phyloP scores from a whole-genome alignment of 2,888 invertebrate species.

The Macaria liturata region DNA sequence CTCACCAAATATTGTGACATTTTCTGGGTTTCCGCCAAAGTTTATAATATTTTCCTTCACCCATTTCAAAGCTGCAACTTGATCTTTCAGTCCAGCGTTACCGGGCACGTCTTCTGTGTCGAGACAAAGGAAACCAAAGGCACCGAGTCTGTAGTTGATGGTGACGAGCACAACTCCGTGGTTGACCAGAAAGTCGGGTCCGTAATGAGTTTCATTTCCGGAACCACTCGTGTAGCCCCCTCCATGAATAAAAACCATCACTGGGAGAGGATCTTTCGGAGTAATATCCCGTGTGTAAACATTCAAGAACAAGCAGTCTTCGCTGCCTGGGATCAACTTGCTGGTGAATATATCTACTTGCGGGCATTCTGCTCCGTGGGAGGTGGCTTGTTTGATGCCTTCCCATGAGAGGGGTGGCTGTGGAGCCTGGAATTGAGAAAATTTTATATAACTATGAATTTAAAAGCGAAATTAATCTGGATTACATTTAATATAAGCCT shows the following conservation, averaged over 20 bases:
- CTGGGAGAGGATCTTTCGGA: slow-evolving; percentile 40
- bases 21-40: slow-evolving; percentile 53
- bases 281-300: slow-evolving; percentile 50
- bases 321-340: slow-evolving; percentile 40
- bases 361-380: slow-evolving; percentile 47
- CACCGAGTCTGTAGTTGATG: slow-evolving; percentile 79
- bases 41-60: slow-evolving; percentile 47
- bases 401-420: slow-evolving; percentile 48
- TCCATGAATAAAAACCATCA: slow-evolving; percentile 60
- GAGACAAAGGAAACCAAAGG: slow-evolving; percentile 81
- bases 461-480: too few species aligned
- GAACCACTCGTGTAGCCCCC: slow-evolving; percentile 54
- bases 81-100: slow-evolving; percentile 80
- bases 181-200: slow-evolving; percentile 79
- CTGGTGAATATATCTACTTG: slow-evolving; percentile 45
- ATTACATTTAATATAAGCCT: too few species aligned
- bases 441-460: too few species aligned
- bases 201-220: slow-evolving; percentile 70
- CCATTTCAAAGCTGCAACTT: slow-evolving; percentile 54
- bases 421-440: slow-evolving; percentile 47
- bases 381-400: slow-evolving; percentile 45
- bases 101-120: slow-evolving; percentile 80
- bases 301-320: slow-evolving; percentile 58
- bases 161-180: slow-evolving; percentile 81
- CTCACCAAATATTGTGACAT: slow-evolving; percentile 55